A percentile compares a stretch with the other conserved stretches of the same genome.
Conservation (phyloP, 2,888 invertebrate genomes). For the Eupithecia pulchellata region DNA sequence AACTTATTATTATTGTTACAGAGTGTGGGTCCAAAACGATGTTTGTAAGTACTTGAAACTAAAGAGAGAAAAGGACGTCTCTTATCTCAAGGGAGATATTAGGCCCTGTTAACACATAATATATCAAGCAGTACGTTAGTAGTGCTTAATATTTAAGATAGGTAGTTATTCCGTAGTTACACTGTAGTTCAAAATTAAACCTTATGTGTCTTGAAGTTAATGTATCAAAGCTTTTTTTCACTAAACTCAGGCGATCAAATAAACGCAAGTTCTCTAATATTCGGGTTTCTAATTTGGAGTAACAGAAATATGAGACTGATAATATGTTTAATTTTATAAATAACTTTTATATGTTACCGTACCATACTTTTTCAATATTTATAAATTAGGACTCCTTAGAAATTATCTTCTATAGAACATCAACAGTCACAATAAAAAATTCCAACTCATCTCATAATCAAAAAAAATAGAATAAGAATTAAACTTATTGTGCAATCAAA, state of each 20-base stretch:
- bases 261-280: not conserved
- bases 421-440: too few species aligned
- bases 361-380: too few species aligned
- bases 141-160: not conserved
- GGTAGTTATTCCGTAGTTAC: too few species aligned
- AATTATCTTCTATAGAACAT: too few species aligned
- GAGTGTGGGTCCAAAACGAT: slow-evolving; percentile 14
- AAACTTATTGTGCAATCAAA: too few species aligned
- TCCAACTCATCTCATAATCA: too few species aligned
- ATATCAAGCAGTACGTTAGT: not conserved
- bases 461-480: too few species aligned
- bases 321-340: too few species aligned
- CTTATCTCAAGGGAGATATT: not conserved
- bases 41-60: not conserved
- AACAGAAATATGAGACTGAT: too few species aligned
- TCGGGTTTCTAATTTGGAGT: not conserved
- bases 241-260: not conserved
- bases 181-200: too few species aligned
- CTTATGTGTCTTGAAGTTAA: not conserved
- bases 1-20: slow-evolving; percentile 18
- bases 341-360: too few species aligned
- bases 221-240: not conserved
- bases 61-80: not conserved
- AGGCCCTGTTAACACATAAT: not conserved
- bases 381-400: too few species aligned